These are phyloP conservation scores for Caranx ignobilis DNA, from an alignment of 2,113 vertebrate genomes.

Conservation along the genomic window DNA sequence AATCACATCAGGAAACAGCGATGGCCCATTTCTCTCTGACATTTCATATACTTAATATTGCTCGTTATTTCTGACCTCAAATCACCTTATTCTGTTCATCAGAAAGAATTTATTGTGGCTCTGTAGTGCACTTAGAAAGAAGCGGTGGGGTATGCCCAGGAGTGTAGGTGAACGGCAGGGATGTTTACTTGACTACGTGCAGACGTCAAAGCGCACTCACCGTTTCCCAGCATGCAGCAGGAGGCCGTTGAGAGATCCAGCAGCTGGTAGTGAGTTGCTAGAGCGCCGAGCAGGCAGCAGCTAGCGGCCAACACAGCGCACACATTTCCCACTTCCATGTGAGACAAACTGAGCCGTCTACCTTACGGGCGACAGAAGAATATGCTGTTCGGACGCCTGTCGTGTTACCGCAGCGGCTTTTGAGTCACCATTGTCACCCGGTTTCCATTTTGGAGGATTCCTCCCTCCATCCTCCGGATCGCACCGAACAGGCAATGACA, in stretches of 20 bases:
- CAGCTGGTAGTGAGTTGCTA: constrained; percentile 75
- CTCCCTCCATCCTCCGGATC: constrained; percentile 88
- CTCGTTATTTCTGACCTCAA: neutral
- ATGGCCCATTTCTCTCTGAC: neutral
- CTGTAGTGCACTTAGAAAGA: too few relatives aligned
- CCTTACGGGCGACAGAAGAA: constrained; percentile 70
- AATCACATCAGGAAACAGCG: too few relatives aligned
- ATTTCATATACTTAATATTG: neutral
- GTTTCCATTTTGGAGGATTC: constrained; percentile 87
- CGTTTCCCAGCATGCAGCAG: constrained; percentile 79
- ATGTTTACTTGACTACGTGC: constrained; percentile 68
- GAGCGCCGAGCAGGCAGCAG: constrained; percentile 71
- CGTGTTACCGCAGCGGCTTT: constrained; percentile 79
- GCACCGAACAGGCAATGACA: constrained; percentile 93
- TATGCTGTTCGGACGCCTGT: constrained; percentile 83
- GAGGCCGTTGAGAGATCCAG: constrained; percentile 77
- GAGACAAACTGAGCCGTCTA: constrained; percentile 64
- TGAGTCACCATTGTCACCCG: constrained; percentile 77
- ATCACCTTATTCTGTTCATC: neutral
- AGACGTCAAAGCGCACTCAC: constrained; percentile 66
- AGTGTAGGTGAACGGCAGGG: constrained; percentile 23
- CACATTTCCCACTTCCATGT: constrained; percentile 69
- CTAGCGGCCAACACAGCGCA: constrained; percentile 53
- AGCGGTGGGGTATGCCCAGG: neutral
- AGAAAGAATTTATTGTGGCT: neutral